Evolutionary conservation across 2,888 invertebrate species (phyloP).

Genomic region (Amiota communis): DNA sequence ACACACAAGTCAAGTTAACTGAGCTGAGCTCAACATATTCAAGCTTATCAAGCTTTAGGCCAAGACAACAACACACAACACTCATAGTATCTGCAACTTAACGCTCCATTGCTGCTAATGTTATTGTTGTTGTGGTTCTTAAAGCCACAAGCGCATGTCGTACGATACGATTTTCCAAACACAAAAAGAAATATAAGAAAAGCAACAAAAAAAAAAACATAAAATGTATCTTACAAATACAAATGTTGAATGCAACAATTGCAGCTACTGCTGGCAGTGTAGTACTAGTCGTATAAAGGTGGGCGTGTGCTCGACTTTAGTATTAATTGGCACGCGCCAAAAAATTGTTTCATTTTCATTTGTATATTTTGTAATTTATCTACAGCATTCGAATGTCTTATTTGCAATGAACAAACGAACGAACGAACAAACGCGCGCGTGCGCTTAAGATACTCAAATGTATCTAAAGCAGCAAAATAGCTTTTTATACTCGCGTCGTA

Average conservation of each 20-base stretch:
- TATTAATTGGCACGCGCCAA: conserved; percentile 64
- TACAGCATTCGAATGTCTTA: conserved; percentile 55
- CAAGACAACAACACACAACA: no score
- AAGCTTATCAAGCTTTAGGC: no score
- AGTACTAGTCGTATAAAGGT: conserved; percentile 39
- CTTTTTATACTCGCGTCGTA: conserved; percentile 15
- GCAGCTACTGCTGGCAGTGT: neutral
- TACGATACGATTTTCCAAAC: conserved; percentile 39
- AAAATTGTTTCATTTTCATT: conserved; percentile 31
- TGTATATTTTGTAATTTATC: no score
- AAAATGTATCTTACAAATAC: conserved; percentile 15
- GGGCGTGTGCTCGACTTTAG: conserved; percentile 32
- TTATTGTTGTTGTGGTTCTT: neutral
- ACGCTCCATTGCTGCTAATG: no score
- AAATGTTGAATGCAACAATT: conserved; percentile 38
- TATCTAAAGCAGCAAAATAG: neutral
- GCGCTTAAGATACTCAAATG: conserved; percentile 5
- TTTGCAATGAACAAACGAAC: conserved; percentile 11
- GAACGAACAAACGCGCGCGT: neutral
- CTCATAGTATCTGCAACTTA: no score
- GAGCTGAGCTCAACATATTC: no score
- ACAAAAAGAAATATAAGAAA: conserved; percentile 33
- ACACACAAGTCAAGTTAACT: no score
- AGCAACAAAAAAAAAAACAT: conserved; percentile 26
- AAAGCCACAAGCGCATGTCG: conserved; percentile 39